Evolutionary conservation across 2,113 vertebrate genomes (phyloP), one percentile per base, ranked within the genome.

Genomic region (Tautogolabrus adspersus): DNA sequence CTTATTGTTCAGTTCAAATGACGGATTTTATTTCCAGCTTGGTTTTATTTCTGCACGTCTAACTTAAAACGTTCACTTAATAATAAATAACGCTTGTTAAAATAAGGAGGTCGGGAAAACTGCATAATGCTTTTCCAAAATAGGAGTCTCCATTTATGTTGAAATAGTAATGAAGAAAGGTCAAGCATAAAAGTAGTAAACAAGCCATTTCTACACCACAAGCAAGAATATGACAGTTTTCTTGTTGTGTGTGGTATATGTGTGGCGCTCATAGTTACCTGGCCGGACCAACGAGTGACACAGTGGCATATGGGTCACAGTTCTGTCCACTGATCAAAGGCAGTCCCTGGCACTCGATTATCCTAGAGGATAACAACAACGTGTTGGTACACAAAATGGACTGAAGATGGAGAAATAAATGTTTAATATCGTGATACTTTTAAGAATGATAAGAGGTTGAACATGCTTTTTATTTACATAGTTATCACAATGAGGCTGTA

Each of bases 301-400:
- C 96, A 11, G 96, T 97, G 74, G 98, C 98, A 6, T 97, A 99
- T 10, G 98, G 93, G 82, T 99, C 98, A 91, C 98, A 98, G 79
- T 97, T 97, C 91, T 99, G 98, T 58, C 98, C 98, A 0, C 96
- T 97, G 87, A 98, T 96, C 81, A 99, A 94, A 80, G 98, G 97
- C 82, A 99, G 94, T 2, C 96, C 97, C 78, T 98, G 97, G 92
- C 98, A 99, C 72, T 97, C 96, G 60, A 97, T 97, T 93, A 98
- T 96, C 72, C 98, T 99, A 69, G 75, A 44, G 84, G 72, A 65
- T 42, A 59, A 10, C 42, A 54, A 18, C 15, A 59, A 3, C 23
- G n/a, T 52, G 9, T 40, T 40, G 26, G 26, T 26, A 26, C 26
- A 26, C 3, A 3, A 26, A 26, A 26, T 26, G 26, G 26, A 26